Percentiles rank a stretch among this genome's conserved stretches.
phyloP scores from a whole-genome alignment of 2,888 invertebrate genomes.

The Machimus atricapillus region DNA sequence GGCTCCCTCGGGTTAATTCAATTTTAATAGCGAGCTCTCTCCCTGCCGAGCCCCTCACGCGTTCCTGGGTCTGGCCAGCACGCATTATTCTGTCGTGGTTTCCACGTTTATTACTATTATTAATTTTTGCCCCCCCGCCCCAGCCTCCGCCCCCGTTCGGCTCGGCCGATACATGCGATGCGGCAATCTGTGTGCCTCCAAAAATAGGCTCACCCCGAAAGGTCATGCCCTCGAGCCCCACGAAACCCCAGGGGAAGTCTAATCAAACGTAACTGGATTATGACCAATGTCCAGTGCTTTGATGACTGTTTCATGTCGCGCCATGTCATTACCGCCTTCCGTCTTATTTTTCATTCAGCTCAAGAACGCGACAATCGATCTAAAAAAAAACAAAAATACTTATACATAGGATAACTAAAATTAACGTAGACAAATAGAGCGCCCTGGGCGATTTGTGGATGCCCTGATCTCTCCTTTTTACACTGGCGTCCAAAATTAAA shows the following conservation, averaged over 20 bases:
- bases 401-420: no score
- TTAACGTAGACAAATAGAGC: no score
- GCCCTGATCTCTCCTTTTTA: no score
- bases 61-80: background rate
- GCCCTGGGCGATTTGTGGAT: no score
- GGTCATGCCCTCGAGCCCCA: background rate
- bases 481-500: no score
- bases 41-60: background rate
- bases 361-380: background rate
- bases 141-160: no score
- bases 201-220: background rate
- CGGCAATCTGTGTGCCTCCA: background rate
- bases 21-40: background rate
- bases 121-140: background rate
- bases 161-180: background rate
- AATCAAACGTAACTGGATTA: background rate
- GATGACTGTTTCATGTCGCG: background rate
- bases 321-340: background rate
- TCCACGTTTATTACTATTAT: background rate
- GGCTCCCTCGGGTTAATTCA: background rate
- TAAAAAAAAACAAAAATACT: no score
- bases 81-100: background rate
- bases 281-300: background rate
- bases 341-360: background rate
- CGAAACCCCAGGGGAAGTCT: background rate